A percentile compares a stretch with the other conserved stretches of the same genome.
Conservation (phyloP, 2,113 vertebrate genomes). For the Alaudala cheleensis region DNA sequence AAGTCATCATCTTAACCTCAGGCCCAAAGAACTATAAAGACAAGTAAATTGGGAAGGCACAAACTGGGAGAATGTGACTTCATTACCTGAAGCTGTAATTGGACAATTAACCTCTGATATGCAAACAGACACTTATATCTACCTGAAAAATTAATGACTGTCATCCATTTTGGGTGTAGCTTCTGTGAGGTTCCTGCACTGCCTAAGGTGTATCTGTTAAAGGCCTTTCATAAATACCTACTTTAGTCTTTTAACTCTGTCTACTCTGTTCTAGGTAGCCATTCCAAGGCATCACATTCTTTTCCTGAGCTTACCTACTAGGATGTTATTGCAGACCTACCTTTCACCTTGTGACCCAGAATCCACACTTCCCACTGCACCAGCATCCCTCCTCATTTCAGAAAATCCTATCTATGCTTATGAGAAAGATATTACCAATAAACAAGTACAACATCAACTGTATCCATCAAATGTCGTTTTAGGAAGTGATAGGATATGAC, state of each 20-base stretch:
- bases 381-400: background rate
- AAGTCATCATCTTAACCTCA: background rate
- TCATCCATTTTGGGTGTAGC: rapidly evolving
- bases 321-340: background rate
- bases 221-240: background rate
- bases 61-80: background rate
- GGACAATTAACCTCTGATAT: background rate
- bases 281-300: background rate
- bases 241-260: background rate
- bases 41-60: background rate
- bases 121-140: background rate
- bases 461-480: background rate
- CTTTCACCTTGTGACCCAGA: background rate
- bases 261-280: background rate
- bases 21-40: background rate
- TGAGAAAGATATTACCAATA: background rate
- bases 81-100: background rate
- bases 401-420: background rate
- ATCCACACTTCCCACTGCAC: background rate
- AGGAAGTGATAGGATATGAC: background rate
- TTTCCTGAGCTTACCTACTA: background rate
- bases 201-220: no score
- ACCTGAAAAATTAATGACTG: rapidly evolving
- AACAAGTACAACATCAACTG: background rate
- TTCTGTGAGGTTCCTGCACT: rapidly evolving